Base-by-base conservation (phyloP, 2,888 invertebrate species). In the Chloroclysta siterata region DNA sequence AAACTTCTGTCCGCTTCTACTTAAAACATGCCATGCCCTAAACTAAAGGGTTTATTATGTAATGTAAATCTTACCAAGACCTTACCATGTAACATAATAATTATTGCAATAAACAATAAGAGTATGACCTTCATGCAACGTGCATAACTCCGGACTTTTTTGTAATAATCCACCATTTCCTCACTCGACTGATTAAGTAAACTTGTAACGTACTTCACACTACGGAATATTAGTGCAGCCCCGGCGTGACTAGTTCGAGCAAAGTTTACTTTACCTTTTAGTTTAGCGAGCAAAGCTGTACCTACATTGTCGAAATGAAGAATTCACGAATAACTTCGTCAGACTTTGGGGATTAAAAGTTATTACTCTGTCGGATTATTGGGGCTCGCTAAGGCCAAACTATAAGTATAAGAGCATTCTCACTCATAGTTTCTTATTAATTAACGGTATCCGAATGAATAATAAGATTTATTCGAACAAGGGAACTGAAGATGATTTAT, bases 101-200 rank as follows among this genome's bases (percentile, higher is more conserved):
- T 22, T n/a, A n/a, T n/a, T 1, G 22, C 22, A 22, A 22, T 22
- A 22, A 22, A 22, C 22, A 22, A 22, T 22, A 22, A 2, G 22
- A 22, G 22, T 22, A 22, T 22, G 22, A 22, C 3, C 22, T 33
- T 33, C 8, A 8, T 33, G 33, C 33, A 33, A 8, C 33, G 33
- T 33, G 0, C 8, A 33, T 33, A 5, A 7, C 7, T 33, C 10
- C 44, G 42, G 57, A 10, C 51, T 33, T 42, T 44, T 46, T n/a
- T 58, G 22, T 7, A 15, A 22, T 11, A 22, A 28, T 28, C 41
- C 42, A 14, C 14, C 59, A 36, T 22, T 53, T 22, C 53, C 42
- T 22, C n/a, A 36, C n/a, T 15, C 22, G 36, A 65, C 71, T 78
- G 78, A 81, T 80, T 79, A 78, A 75, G 77, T 75, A 76, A 77